These are phyloP conservation scores for Leucozona laternaria DNA, from an alignment of 2,888 invertebrate genomes.

Conservation along the genomic window DNA sequence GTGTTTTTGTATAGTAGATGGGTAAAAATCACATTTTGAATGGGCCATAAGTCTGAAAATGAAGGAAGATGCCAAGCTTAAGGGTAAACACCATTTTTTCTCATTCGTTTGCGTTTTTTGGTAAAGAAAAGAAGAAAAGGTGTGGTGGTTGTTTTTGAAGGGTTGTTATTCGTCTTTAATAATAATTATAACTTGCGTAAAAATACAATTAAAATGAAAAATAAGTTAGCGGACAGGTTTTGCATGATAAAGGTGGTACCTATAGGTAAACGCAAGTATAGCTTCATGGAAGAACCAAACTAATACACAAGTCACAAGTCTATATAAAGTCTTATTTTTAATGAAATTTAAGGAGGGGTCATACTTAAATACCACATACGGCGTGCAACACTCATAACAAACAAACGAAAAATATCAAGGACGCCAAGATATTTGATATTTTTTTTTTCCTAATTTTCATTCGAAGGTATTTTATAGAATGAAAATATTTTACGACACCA, in stretches of 20 bases:
- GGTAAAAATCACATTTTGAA: conserved; percentile 36
- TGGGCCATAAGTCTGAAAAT: conserved; percentile 40
- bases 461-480: conserved; percentile 17
- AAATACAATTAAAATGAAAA: conserved; percentile 72
- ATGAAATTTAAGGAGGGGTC: conserved; percentile 59
- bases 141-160: conserved; percentile 47
- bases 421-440: conserved; percentile 58
- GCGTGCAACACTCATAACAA: conserved; percentile 17
- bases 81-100: conserved; percentile 46
- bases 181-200: conserved; percentile 57
- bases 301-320: conserved; percentile 23
- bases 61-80: conserved; percentile 58
- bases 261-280: conserved; percentile 28
- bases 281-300: conserved; percentile 41
- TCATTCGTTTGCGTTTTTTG: neutral
- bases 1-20: conserved; percentile 4
- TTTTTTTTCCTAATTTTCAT: conserved; percentile 23
- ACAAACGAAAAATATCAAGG: conserved; percentile 13
- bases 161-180: conserved; percentile 73
- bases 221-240: conserved; percentile 44
- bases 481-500: conserved; percentile 4
- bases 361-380: conserved; percentile 64
- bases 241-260: neutral
- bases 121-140: conserved; percentile 14
- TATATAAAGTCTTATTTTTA: conserved; percentile 19